A percentile compares a stretch with the other conserved stretches of the same genome.
Conservation (phyloP, 2,888 invertebrate species). For the Phaedon cochleariae region DNA sequence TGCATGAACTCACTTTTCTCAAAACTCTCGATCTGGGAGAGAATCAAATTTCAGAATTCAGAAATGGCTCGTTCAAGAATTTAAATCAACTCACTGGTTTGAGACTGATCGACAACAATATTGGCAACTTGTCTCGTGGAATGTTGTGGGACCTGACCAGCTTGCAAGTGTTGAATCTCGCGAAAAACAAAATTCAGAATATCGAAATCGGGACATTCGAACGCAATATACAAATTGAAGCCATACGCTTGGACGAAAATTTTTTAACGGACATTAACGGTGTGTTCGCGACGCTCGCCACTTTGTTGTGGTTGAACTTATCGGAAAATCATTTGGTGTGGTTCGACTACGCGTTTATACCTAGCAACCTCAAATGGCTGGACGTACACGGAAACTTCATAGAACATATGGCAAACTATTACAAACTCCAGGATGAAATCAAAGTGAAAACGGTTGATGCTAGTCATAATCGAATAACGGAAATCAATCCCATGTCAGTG, state of each 20-base stretch:
- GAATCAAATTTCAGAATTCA: conserved; percentile 86
- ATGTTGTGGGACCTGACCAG: conserved; percentile 89
- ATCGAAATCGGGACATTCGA: conserved; percentile 87
- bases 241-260: conserved; percentile 88
- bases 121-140: conserved; percentile 82
- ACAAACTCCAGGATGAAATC: conserved; percentile 83
- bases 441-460: conserved; percentile 86
- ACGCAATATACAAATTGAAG: conserved; percentile 82
- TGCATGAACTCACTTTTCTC: conserved; percentile 82
- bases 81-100: conserved; percentile 87
- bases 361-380: conserved; percentile 88
- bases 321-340: conserved; percentile 91
- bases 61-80: conserved; percentile 85
- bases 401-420: conserved; percentile 87
- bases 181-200: conserved; percentile 87
- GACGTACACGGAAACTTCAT: conserved; percentile 92
- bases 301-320: conserved; percentile 85
- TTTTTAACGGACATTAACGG: conserved; percentile 89
- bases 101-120: conserved; percentile 88
- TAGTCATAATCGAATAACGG: conserved; percentile 87
- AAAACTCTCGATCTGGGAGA: conserved; percentile 91
- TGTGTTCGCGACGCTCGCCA: conserved; percentile 85
- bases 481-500: conserved; percentile 83
- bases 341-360: conserved; percentile 94
- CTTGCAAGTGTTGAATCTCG: conserved; percentile 86